phyloP scores from a whole-genome alignment of 1,140 invertebrate genomes.

The Cydia fagiglandana region DNA sequence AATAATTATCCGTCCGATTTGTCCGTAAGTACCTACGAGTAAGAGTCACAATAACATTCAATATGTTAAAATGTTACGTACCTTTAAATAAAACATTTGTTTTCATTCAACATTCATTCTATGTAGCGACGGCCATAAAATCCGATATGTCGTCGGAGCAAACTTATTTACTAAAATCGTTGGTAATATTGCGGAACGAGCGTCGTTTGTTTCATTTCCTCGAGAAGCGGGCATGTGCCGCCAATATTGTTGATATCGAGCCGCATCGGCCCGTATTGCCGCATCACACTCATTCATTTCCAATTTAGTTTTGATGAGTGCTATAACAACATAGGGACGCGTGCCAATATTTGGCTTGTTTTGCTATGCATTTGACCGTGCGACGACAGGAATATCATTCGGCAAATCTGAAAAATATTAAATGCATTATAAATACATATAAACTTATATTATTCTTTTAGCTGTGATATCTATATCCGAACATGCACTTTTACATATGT shows the following conservation, averaged over 20 bases:
- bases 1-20: too few species aligned
- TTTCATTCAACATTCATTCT: constrained; percentile 20
- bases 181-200: constrained; percentile 46
- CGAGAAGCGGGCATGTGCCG: constrained; percentile 33
- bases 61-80: background rate
- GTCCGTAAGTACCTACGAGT: background rate
- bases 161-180: constrained; percentile 39
- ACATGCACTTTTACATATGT: too few species aligned
- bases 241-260: constrained; percentile 45
- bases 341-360: constrained; percentile 37
- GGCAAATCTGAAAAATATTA: background rate
- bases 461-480: background rate
- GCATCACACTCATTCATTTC: constrained; percentile 55
- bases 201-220: constrained; percentile 54
- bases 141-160: constrained; percentile 8
- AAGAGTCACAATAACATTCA: background rate
- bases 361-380: background rate
- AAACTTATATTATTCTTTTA: background rate
- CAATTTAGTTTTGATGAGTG: constrained; percentile 66
- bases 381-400: background rate
- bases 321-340: constrained; percentile 58
- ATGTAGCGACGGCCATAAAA: constrained; percentile 15
- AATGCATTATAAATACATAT: background rate
- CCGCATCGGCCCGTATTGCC: constrained; percentile 31
- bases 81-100: background rate